A percentile compares a stretch with the other conserved stretches of the same genome.
Evolutionary conservation across 2,113 vertebrate species (phyloP).

Genomic region (Hymenochirus boettgeri): DNA sequence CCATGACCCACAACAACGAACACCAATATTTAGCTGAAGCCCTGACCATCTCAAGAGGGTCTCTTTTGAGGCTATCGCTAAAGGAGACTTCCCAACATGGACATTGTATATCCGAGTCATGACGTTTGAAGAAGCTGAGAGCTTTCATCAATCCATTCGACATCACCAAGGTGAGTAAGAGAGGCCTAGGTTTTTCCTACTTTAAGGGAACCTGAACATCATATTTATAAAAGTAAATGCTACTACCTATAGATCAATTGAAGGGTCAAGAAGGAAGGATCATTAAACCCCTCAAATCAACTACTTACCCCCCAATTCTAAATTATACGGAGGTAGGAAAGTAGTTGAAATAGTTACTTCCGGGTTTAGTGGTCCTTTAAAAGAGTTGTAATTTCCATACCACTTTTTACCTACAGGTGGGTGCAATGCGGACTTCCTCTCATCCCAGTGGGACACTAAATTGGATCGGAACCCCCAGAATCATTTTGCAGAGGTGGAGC

Average conservation of each 20-base stretch:
- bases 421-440: slow-evolving; percentile 84
- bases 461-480: slow-evolving; percentile 88
- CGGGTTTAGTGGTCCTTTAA: too few relatives aligned
- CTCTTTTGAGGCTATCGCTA: slow-evolving; percentile 84
- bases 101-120: slow-evolving; percentile 91
- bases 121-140: slow-evolving; percentile 87
- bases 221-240: too few relatives aligned
- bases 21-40: slow-evolving; percentile 73
- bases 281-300: too few relatives aligned
- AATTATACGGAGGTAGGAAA: too few relatives aligned
- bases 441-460: slow-evolving; percentile 86
- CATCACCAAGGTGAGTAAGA: slow-evolving; percentile 80
- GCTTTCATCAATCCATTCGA: slow-evolving; percentile 88
- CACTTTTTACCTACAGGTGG: slow-evolving; percentile 73
- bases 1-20: slow-evolving; percentile 75
- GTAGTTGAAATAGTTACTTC: too few relatives aligned
- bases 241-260: too few relatives aligned
- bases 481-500: slow-evolving; percentile 94
- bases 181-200: too few relatives aligned
- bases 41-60: slow-evolving; percentile 85
- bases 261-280: too few relatives aligned
- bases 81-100: slow-evolving; percentile 82
- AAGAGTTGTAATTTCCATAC: not conserved
- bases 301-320: too few relatives aligned
- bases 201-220: too few relatives aligned